Percentiles rank a stretch among this genome's conserved stretches.
phyloP scores from a whole-genome alignment of 2,797 vertebrate species.

The Lacerta viridis region DNA sequence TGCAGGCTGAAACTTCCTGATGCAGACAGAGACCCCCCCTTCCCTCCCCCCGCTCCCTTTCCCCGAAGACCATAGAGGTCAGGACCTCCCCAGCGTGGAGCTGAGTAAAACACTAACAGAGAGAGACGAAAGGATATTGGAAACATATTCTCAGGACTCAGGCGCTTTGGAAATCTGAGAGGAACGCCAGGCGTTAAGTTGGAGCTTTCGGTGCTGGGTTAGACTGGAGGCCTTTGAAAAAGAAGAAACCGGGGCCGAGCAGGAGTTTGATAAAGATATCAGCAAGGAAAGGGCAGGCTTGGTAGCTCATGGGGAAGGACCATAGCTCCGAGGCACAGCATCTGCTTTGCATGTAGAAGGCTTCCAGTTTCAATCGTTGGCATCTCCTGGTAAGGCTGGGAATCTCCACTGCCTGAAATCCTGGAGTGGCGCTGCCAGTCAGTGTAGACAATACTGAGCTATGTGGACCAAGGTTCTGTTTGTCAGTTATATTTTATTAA shows the following conservation, averaged over 20 bases:
- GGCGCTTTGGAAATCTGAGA: slow-evolving; percentile 84
- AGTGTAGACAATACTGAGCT: no score
- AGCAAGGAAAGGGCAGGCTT: slow-evolving; percentile 36
- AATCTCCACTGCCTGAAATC: no score
- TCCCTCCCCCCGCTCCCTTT: slow-evolving; percentile 74
- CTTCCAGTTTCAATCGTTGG: no score
- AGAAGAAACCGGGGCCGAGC: slow-evolving; percentile 67
- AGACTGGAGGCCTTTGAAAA: background rate
- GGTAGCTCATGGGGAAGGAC: no score
- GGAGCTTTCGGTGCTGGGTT: slow-evolving; percentile 76
- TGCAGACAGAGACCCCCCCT: slow-evolving; percentile 73
- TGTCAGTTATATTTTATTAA: no score
- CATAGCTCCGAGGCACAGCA: no score
- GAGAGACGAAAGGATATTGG: slow-evolving; percentile 92
- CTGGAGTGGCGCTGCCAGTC: no score
- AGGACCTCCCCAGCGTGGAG: slow-evolving; percentile 87
- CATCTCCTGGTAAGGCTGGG: no score
- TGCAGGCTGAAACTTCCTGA: slow-evolving; percentile 76
- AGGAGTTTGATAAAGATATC: slow-evolving; percentile 78
- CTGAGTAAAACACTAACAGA: slow-evolving; percentile 87
- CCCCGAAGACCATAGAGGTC: slow-evolving; percentile 88
- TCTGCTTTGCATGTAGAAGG: no score
- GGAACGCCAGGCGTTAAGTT: slow-evolving; percentile 85
- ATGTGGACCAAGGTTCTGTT: no score
- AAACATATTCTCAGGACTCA: slow-evolving; percentile 94